Evolutionary conservation across 2,113 vertebrate genomes (phyloP).

Genomic region (Numida meleagris): DNA sequence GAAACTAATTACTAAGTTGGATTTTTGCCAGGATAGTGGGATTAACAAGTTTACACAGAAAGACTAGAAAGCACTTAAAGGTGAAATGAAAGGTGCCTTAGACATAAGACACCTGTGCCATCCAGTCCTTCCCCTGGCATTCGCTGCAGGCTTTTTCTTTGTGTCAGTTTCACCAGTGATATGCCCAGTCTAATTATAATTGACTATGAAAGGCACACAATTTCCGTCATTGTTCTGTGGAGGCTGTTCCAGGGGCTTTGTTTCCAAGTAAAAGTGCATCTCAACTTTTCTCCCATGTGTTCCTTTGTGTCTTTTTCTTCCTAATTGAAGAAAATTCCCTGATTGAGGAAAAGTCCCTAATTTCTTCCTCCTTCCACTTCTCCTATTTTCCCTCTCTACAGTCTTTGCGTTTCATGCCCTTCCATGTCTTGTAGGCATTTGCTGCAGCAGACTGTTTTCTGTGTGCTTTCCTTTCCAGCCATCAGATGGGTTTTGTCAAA

Average conservation of each 20-base stretch:
- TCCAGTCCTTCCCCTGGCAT: not conserved
- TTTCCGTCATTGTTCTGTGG: not conserved
- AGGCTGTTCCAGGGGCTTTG: not conserved
- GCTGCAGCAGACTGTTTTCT: not conserved
- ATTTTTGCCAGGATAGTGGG: slow-evolving; percentile 24
- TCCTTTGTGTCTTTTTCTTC: slow-evolving; percentile 9
- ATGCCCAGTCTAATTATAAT: slow-evolving; percentile 17
- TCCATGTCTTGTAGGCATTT: not conserved
- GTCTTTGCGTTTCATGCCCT: not conserved
- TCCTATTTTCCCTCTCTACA: not conserved
- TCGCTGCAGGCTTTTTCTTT: slow-evolving; percentile 17
- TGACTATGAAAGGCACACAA: not conserved
- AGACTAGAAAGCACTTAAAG: not conserved
- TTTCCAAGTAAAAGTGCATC: not conserved
- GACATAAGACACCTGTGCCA: slow-evolving; percentile 9
- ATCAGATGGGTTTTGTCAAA: not conserved
- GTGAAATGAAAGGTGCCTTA: slow-evolving; percentile 18
- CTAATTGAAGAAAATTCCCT: too few species aligned
- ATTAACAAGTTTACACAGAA: slow-evolving; percentile 12
- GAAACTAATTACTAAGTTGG: slow-evolving; percentile 32
- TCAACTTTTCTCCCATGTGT: not conserved
- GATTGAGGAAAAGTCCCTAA: too few species aligned
- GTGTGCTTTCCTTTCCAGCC: not conserved
- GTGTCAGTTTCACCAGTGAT: not conserved
- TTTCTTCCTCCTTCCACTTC: not conserved